Conservation (phyloP, 1,140 invertebrate species). For the Drosophila kikkawai region DNA sequence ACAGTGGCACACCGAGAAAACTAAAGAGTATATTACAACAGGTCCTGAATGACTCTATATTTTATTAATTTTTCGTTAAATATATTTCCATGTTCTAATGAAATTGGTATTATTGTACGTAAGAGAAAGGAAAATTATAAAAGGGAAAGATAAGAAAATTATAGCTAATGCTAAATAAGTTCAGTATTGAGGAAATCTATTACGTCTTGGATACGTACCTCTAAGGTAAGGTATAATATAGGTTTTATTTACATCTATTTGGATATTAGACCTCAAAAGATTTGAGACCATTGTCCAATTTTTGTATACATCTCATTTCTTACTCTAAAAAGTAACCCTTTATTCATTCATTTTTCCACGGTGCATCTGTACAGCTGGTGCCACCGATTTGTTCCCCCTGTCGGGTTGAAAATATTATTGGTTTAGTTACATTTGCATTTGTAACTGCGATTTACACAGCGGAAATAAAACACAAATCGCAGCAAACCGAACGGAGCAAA, state of each 20-base stretch:
- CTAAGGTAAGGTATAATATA: too few relatives aligned
- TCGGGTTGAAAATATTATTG: constrained; percentile 69
- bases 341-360: neutral
- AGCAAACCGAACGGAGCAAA: constrained; percentile 27
- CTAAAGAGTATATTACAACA: neutral
- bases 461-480: constrained; percentile 72
- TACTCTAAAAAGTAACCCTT: neutral
- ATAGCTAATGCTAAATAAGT: too few relatives aligned
- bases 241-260: too few relatives aligned
- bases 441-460: constrained; percentile 76
- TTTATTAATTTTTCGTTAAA: neutral
- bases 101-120: neutral
- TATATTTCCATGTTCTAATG: neutral
- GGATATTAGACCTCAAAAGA: too few relatives aligned
- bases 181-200: too few relatives aligned
- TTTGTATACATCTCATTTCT: neutral
- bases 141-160: too few relatives aligned
- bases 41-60: neutral
- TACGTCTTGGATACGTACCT: too few relatives aligned
- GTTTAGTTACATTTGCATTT: constrained; percentile 83
- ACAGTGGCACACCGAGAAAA: constrained; percentile 15
- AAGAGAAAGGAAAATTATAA: too few relatives aligned
- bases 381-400: neutral
- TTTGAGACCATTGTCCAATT: neutral
- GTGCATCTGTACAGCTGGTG: constrained; percentile 8